Percentiles rank a stretch among this genome's conserved stretches.
phyloP scores from a whole-genome alignment of 2,888 invertebrate genomes.

The Copidosoma aretas region DNA sequence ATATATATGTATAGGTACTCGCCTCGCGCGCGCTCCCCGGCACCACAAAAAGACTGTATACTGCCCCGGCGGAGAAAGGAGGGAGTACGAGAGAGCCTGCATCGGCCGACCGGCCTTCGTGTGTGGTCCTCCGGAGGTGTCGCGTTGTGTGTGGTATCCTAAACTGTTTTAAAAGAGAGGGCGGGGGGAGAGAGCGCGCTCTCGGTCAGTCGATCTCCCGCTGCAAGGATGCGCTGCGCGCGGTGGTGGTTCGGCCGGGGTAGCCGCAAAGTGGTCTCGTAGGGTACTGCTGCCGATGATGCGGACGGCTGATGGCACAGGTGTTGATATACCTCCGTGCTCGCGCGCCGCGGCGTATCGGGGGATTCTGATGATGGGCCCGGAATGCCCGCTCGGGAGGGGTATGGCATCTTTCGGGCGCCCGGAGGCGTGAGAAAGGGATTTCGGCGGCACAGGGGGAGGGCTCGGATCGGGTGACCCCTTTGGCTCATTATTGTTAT shows the following conservation, averaged over 20 bases:
- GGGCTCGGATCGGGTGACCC: too few species aligned
- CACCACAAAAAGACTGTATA: conserved; percentile 3
- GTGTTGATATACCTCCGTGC: too few species aligned
- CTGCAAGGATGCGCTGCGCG: neutral
- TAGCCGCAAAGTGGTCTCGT: neutral
- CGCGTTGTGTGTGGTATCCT: conserved; percentile 62
- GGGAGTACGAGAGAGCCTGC: conserved; percentile 38
- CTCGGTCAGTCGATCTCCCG: conserved; percentile 19
- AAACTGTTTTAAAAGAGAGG: conserved; percentile 53
- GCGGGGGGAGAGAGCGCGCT: neutral
- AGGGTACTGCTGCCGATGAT: neutral
- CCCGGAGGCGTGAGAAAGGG: too few species aligned
- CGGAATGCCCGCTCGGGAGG: too few species aligned
- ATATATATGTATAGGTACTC: too few species aligned
- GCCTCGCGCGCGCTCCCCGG: conserved; percentile 13
- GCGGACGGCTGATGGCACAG: too few species aligned
- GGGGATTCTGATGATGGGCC: too few species aligned
- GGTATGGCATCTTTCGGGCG: too few species aligned
- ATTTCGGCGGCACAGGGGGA: too few species aligned
- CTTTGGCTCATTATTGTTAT: too few species aligned
- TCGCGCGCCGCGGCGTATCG: too few species aligned
- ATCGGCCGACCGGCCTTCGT: conserved; percentile 51
- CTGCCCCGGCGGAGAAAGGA: conserved; percentile 29
- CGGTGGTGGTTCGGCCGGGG: neutral
- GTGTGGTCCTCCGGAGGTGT: conserved; percentile 62